Evolutionary conservation across 2,113 vertebrate species (phyloP).

Genomic region (Cynopterus brachyotis): DNA sequence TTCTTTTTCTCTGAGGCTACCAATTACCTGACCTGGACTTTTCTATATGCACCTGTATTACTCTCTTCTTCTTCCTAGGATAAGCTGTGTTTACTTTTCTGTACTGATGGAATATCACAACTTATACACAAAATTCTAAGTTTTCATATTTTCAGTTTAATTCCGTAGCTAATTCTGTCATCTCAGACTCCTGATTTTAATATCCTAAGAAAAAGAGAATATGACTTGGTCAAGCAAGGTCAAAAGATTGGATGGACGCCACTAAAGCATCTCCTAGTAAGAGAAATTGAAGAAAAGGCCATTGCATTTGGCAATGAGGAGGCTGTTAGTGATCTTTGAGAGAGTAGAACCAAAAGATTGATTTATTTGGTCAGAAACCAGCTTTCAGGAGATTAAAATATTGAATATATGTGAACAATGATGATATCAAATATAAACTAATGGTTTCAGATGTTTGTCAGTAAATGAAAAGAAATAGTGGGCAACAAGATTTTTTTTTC

Average conservation of each 20-base stretch:
- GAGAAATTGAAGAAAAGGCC: background rate
- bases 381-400: background rate
- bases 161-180: background rate
- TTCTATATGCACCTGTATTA: background rate
- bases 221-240: background rate
- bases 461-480: background rate
- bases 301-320: background rate
- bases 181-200: background rate
- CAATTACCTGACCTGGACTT: background rate
- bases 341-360: background rate
- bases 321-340: background rate
- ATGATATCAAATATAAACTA: background rate
- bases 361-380: conserved; percentile 30
- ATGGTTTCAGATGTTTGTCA: background rate
- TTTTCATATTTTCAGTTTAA: background rate
- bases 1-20: background rate
- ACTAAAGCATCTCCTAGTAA: background rate
- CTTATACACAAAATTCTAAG: background rate
- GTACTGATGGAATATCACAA: background rate
- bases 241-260: background rate
- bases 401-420: background rate
- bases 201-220: background rate
- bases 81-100: background rate
- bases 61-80: background rate
- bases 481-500: background rate